Evolutionary conservation across 2,113 vertebrate genomes (phyloP).

Genomic region (Probosciger aterrimus): DNA sequence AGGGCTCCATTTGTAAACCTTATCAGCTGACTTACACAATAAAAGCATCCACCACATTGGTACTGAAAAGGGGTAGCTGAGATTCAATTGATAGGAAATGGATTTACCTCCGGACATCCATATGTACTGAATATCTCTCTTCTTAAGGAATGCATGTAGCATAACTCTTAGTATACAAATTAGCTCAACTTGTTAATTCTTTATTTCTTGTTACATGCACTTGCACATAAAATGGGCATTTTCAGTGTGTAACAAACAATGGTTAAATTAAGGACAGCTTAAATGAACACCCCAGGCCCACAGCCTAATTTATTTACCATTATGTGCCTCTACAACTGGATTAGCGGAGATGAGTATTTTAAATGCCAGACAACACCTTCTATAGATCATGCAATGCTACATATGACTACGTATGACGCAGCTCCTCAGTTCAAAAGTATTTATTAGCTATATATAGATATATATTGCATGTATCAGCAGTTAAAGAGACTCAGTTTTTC

Average conservation of each 20-base stretch:
- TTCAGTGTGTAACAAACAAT: constrained; percentile 6
- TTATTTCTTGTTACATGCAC: constrained; percentile 11
- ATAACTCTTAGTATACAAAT: neutral
- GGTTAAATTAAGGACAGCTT: constrained; percentile 4
- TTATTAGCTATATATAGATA: neutral
- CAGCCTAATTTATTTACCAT: constrained; percentile 17
- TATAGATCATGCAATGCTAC: neutral
- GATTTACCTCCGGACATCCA: constrained; percentile 24
- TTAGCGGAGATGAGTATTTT: neutral
- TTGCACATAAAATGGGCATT: constrained; percentile 23
- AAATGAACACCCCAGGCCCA: neutral
- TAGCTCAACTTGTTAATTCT: constrained; percentile 18
- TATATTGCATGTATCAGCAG: neutral
- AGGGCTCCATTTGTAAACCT: constrained; percentile 47
- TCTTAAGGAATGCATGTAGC: neutral
- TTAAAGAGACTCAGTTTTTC: neutral
- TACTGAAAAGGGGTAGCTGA: constrained; percentile 40
- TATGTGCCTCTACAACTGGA: neutral
- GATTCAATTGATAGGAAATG: constrained; percentile 33
- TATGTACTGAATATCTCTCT: neutral
- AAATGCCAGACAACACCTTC: neutral
- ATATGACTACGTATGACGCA: neutral
- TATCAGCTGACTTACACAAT: constrained; percentile 49
- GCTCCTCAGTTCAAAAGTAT: neutral
- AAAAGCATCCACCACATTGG: neutral